Percentiles rank a stretch among this genome's conserved stretches.
phyloP scores from a whole-genome alignment of 1,140 invertebrate genomes.

The Asbolus verrucosus region DNA sequence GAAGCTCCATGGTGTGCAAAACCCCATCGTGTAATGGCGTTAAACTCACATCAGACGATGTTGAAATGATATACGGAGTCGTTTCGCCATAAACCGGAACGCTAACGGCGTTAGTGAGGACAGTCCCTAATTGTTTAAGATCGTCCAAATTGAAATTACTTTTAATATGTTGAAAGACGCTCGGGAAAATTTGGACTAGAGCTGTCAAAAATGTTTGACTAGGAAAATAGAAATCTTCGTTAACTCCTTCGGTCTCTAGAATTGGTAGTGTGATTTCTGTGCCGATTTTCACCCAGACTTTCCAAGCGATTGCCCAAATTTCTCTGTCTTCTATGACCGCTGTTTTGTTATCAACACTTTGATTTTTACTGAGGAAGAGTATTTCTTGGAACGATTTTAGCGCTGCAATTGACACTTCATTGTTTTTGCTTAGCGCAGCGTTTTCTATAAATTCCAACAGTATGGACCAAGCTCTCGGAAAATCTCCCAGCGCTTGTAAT shows the following conservation, averaged over 20 bases:
- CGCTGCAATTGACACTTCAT: slow-evolving; percentile 94
- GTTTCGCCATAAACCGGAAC: slow-evolving; percentile 87
- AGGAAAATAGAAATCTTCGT: slow-evolving; percentile 81
- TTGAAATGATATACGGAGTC: slow-evolving; percentile 82
- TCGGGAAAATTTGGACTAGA: slow-evolving; percentile 93
- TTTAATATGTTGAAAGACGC: slow-evolving; percentile 91
- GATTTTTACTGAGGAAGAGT: slow-evolving; percentile 73
- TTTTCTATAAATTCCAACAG: slow-evolving; percentile 94
- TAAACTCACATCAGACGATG: slow-evolving; percentile 79
- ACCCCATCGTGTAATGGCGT: slow-evolving; percentile 88
- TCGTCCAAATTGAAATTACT: slow-evolving; percentile 80
- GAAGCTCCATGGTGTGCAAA: slow-evolving; percentile 81
- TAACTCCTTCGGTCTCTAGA: slow-evolving; percentile 65
- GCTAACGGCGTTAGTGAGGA: slow-evolving; percentile 81
- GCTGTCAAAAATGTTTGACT: slow-evolving; percentile 93
- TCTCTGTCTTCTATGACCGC: slow-evolving; percentile 67
- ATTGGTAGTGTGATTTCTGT: slow-evolving; percentile 79
- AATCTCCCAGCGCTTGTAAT: slow-evolving; percentile 88
- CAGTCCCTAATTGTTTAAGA: slow-evolving; percentile 82
- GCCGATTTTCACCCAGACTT: slow-evolving; percentile 88
- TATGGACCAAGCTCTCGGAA: slow-evolving; percentile 91
- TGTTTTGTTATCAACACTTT: slow-evolving; percentile 62
- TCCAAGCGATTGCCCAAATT: slow-evolving; percentile 85
- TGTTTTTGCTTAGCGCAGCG: slow-evolving; percentile 90
- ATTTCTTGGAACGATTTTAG: slow-evolving; percentile 97